These are phyloP conservation scores for Theropithecus gelada DNA, from an alignment of 2,113 vertebrate genomes.

Conservation along the genomic window DNA sequence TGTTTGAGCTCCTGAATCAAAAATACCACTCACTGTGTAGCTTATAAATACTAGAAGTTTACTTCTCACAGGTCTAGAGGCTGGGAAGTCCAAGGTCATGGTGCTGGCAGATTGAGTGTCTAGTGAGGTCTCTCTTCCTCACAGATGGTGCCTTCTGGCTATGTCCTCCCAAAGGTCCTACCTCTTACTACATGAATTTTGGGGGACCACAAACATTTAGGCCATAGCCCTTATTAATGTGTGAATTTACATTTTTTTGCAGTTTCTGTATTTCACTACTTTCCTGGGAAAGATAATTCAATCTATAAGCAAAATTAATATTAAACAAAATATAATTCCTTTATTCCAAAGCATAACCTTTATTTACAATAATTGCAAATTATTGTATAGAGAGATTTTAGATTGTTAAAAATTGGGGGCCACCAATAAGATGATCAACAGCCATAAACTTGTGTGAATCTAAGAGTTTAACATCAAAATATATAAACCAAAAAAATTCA, in stretches of 20 bases:
- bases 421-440: background rate
- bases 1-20: background rate
- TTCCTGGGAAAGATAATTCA: background rate
- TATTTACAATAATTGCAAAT: too few relatives aligned
- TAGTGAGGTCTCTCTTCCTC: background rate
- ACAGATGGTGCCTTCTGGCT: too few relatives aligned
- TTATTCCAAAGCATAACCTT: too few relatives aligned
- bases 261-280: background rate
- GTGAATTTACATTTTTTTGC: background rate
- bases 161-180: background rate
- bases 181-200: too few relatives aligned
- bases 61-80: background rate
- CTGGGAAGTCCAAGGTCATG: background rate
- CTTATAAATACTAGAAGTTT: background rate
- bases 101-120: background rate
- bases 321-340: background rate
- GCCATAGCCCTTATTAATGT: background rate
- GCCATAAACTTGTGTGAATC: background rate
- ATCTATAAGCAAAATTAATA: background rate
- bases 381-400: background rate
- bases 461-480: background rate
- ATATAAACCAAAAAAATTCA: background rate
- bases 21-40: background rate
- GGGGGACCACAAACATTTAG: background rate
- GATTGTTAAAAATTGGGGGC: background rate